Evolutionary conservation across 2,113 vertebrate species (phyloP), one percentile per base, ranked within the genome.

Genomic region (Brachyhypopomus gauderio): DNA sequence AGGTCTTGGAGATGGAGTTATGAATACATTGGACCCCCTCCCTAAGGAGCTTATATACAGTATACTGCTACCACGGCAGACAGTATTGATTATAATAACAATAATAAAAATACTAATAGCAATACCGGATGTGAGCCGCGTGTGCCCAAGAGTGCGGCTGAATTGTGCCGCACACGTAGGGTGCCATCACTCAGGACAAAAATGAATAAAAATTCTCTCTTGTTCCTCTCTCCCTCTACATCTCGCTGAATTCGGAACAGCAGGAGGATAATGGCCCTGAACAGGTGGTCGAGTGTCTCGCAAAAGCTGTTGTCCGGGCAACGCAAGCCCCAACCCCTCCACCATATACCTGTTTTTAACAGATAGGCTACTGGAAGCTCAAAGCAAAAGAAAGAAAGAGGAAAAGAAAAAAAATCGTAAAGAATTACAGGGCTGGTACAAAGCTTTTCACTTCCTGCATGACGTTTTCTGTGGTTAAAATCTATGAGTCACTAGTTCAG

Each of bases 291-390:
- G 80, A 71, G 48, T 16, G 36, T n/a, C 71, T 70, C 56, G 72
- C 58, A 58, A 77, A 75, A 27, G 66, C 12, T n/a, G 85, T 86
- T 67, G 85, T 82, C 85, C 58, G 75, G 83, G 85, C 80, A 84
- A 86, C 85, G 77, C 27, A 20, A 58, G 73, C 78, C 78, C 78
- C 27, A 52, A 52, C 41, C 30, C 64, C 27, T 63, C 55, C 30
- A 80, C n/a, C 12, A 55, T 25, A 30, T 63, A 58, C 66, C 52
- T 71, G 34, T 80, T 76, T 84, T 62, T 82, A 77, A 82, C 66
- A 25, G 52, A 71, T 79, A 52, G 45, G 12, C 45, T 52, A 86
- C 80, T 82, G 79, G 70, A 80, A 83, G 79, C 78, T 55, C 79
- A 34, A 20, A 36, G 59, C 2, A 7, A 22, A 60, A 60, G 52